These are phyloP conservation scores for Pocillopora meandrina DNA, from an alignment of 92 coral and sea anemone species.

Conservation along the genomic window DNA sequence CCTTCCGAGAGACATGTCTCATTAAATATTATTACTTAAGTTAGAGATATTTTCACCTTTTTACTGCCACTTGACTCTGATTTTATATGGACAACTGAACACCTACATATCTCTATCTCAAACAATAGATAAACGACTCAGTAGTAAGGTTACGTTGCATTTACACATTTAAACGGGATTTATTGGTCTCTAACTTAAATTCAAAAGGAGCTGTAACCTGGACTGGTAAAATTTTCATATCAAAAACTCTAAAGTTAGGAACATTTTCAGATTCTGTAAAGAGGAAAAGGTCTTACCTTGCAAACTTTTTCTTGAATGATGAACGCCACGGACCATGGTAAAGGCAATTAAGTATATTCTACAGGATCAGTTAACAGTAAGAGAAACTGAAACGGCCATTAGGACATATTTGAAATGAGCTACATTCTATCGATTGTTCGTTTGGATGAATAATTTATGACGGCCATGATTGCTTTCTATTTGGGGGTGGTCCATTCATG, in stretches of 20 bases:
- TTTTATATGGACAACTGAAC: conserved; percentile 14
- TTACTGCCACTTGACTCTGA: conserved; percentile 23
- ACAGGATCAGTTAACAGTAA: conserved; percentile 11
- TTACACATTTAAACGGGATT: not conserved
- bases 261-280: not conserved
- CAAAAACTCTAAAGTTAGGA: not conserved
- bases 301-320: conserved; percentile 5
- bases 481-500: conserved; percentile 50
- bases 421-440: conserved; percentile 40
- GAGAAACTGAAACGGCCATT: conserved; percentile 19
- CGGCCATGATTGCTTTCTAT: conserved; percentile 11
- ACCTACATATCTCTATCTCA: not conserved
- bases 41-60: conserved; percentile 17
- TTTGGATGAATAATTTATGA: conserved; percentile 31
- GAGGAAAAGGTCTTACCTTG: conserved; percentile 17
- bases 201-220: not conserved
- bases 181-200: not conserved
- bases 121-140: conserved; percentile 1
- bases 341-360: conserved; percentile 8
- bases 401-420: conserved; percentile 53
- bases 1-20: conserved; percentile 33
- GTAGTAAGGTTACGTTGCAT: not conserved
- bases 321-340: conserved; percentile 19
- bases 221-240: not conserved
- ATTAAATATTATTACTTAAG: conserved; percentile 55